Evolutionary conservation across 2,888 invertebrate species (phyloP), one percentile per base, ranked within the genome.

Genomic region (Aporophyla lueneburgensis): DNA sequence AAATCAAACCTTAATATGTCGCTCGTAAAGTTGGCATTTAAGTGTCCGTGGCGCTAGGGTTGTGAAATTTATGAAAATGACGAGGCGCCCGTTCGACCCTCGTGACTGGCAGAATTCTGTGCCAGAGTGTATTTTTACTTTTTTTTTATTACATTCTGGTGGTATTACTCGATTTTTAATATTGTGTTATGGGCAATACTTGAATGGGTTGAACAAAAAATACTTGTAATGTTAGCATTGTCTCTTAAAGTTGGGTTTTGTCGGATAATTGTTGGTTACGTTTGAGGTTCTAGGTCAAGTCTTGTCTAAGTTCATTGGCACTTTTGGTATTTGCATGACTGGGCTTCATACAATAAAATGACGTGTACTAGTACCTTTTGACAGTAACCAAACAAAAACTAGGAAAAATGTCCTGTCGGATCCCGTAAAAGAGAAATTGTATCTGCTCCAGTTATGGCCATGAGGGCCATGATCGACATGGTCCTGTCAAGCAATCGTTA

Each of bases 51-150:
- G 68, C 78, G 80, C 78, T 91, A 91, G 93, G 93, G 93, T 94
- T 93, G 95, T 94, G 94, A 93, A 95, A 94, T 95, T 94, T 94
- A 94, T 94, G 95, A 94, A 94, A 95, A 94, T 94, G 93, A 94
- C 92, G 92, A 91, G 91, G 89, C 89, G 90, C 89, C 91, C 88
- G 90, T 92, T 91, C 92, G 93, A 92, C 92, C 94, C 93, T 92
- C 93, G 94, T 96, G 96, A 96, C 96, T 95, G 94, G 96, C 96
- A 95, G 94, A 95, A 94, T 95, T 96, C 92, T 91, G 94, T 93
- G 93, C 93, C 92, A 91, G 92, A 93, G 94, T 93, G 91, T 95
- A 94, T 95, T 95, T 96, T 94, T 94, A 91, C 92, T 80, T 90
- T 94, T 94, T 95, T 95, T 95, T 95, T 95, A 94, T 95, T 95